Conservation (phyloP, 2,888 invertebrate species). For the Trissolcus brochymenae region DNA sequence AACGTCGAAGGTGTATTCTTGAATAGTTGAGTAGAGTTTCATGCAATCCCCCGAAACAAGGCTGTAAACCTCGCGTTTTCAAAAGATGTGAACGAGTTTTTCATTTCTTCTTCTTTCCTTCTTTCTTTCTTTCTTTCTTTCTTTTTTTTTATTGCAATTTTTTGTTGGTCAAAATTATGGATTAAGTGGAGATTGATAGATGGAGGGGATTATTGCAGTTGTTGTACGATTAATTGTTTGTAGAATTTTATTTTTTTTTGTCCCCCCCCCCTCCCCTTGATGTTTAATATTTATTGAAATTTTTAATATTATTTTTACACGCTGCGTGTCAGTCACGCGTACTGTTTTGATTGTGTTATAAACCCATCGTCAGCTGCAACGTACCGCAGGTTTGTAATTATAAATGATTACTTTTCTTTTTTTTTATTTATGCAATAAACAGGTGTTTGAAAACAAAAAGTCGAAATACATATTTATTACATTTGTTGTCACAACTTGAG, state of each 20-base stretch:
- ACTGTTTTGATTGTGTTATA: neutral
- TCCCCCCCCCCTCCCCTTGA: too few species aligned
- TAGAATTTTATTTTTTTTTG: slow-evolving; percentile 1
- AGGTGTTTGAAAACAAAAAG: too few species aligned
- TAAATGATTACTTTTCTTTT: slow-evolving; percentile 12
- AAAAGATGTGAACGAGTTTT: neutral
- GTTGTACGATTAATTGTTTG: slow-evolving; percentile 17
- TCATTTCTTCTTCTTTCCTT: too few species aligned
- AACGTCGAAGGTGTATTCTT: neutral
- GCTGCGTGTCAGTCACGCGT: slow-evolving; percentile 4
- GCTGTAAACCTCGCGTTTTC: neutral
- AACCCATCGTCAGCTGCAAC: slow-evolving; percentile 5
- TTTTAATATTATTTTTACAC: slow-evolving; percentile 15
- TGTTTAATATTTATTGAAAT: slow-evolving; percentile 39
- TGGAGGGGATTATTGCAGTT: slow-evolving; percentile 15
- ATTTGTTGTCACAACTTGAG: too few species aligned
- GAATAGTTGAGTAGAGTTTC: too few species aligned
- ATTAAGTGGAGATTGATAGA: slow-evolving; percentile 1
- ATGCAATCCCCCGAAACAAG: too few species aligned
- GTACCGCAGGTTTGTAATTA: slow-evolving; percentile 32
- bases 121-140: neutral
- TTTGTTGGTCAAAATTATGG: neutral
- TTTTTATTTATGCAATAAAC: neutral
- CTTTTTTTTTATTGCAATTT: neutral
- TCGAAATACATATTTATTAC: too few species aligned